phyloP scores from a whole-genome alignment of 2,888 invertebrate species.

The Melinaea marsaeus region DNA sequence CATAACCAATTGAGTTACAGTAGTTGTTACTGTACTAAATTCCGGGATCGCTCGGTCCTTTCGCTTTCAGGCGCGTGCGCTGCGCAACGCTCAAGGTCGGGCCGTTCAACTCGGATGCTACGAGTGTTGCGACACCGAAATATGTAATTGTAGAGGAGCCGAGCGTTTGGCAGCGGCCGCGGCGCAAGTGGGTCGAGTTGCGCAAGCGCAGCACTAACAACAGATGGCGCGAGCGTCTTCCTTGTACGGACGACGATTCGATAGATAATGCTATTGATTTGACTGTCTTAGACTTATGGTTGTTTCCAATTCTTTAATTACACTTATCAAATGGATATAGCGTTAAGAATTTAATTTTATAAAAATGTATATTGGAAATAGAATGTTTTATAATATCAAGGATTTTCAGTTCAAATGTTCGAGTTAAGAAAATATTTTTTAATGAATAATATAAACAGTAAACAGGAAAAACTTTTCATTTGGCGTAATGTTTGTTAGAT shows the following conservation, averaged over 20 bases:
- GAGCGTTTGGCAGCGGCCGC: conserved; percentile 74
- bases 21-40: conserved; percentile 39
- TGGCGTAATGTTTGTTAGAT: conserved; percentile 55
- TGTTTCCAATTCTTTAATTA: too few relatives aligned
- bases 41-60: conserved; percentile 63
- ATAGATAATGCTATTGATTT: conserved; percentile 17
- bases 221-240: conserved; percentile 73
- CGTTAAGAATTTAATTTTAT: too few relatives aligned
- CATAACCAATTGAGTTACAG: conserved; percentile 6
- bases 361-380: too few relatives aligned
- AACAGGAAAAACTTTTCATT: conserved; percentile 37
- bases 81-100: conserved; percentile 74
- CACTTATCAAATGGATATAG: too few relatives aligned
- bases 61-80: conserved; percentile 73
- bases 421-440: background rate
- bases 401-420: background rate
- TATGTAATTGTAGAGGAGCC: conserved; percentile 76
- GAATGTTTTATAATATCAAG: too few relatives aligned
- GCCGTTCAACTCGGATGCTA: conserved; percentile 78
- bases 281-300: too few relatives aligned
- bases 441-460: conserved; percentile 10
- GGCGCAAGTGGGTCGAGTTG: conserved; percentile 72
- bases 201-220: conserved; percentile 64
- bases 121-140: conserved; percentile 74
- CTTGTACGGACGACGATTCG: conserved; percentile 53